Percentiles rank a stretch among this genome's conserved stretches.
phyloP scores from a whole-genome alignment of 2,888 invertebrate genomes.

The Dioctria linearis region DNA sequence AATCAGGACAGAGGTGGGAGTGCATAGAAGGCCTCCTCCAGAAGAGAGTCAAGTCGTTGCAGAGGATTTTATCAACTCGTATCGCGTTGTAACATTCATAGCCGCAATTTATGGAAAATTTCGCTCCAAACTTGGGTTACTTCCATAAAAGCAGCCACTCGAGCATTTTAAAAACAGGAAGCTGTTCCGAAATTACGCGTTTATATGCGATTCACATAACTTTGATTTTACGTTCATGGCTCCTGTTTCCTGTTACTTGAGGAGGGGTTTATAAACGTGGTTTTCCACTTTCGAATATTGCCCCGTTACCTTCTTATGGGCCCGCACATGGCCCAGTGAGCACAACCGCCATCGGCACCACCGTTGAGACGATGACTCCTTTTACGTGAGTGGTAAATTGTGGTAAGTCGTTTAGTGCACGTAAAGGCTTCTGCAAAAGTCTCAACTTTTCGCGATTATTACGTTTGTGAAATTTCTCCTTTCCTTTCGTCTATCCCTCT shows the following conservation, averaged over 20 bases:
- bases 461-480: constrained; percentile 54
- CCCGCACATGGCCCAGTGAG: not conserved
- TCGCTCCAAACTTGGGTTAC: constrained; percentile 54
- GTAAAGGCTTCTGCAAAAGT: constrained; percentile 48
- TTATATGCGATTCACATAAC: constrained; percentile 58
- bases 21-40: not conserved
- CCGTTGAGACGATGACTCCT: constrained; percentile 27
- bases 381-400: constrained; percentile 54
- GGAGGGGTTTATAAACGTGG: constrained; percentile 6
- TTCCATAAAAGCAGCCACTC: constrained; percentile 55
- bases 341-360: not conserved
- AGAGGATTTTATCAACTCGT: constrained; percentile 51
- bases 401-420: constrained; percentile 56
- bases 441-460: constrained; percentile 55
- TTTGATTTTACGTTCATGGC: constrained; percentile 54
- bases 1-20: not conserved
- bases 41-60: constrained; percentile 28
- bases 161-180: constrained; percentile 58
- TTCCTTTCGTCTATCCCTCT: constrained; percentile 18
- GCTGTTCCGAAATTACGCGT: constrained; percentile 55
- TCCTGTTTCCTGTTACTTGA: constrained; percentile 54
- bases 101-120: constrained; percentile 57
- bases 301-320: constrained; percentile 4
- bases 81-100: constrained; percentile 53
- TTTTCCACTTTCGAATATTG: constrained; percentile 27